A percentile compares a stretch with the other conserved stretches of the same genome.
phyloP scores from a whole-genome alignment of 2,113 vertebrate species.

The Pygoscelis adeliae region DNA sequence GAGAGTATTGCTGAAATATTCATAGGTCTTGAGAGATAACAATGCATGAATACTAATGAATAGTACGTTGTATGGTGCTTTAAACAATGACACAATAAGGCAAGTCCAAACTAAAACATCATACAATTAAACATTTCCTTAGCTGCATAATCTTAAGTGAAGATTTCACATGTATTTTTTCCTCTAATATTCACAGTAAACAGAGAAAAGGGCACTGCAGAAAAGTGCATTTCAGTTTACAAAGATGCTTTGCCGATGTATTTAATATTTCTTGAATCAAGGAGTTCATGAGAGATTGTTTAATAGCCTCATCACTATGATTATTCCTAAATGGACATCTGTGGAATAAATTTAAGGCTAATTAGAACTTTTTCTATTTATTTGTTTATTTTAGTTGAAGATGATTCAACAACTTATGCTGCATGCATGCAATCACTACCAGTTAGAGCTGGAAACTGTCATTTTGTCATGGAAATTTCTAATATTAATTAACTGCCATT shows the following conservation, averaged over 20 bases:
- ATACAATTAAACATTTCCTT: neutral
- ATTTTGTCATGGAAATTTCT: neutral
- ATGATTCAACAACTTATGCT: neutral
- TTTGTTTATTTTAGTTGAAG: neutral
- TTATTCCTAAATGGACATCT: neutral
- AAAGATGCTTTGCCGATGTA: neutral
- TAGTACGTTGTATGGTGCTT: neutral
- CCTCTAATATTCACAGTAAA: neutral
- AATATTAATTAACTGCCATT: neutral
- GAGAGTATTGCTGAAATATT: conserved; percentile 46
- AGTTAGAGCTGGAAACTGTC: neutral
- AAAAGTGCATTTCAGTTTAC: neutral
- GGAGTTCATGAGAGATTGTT: neutral
- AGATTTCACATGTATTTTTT: neutral
- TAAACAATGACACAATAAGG: neutral
- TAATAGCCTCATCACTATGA: neutral
- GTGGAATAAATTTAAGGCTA: neutral
- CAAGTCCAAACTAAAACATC: neutral
- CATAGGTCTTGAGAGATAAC: conserved; percentile 14
- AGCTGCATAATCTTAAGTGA: neutral
- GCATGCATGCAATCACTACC: neutral
- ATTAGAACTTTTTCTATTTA: neutral
- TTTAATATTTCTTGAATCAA: neutral
- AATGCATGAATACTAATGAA: conserved; percentile 41
- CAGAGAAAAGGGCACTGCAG: neutral